These are phyloP conservation scores for Gambelia wislizenii DNA, from an alignment of 2,797 vertebrate genomes.

Conservation along the genomic window DNA sequence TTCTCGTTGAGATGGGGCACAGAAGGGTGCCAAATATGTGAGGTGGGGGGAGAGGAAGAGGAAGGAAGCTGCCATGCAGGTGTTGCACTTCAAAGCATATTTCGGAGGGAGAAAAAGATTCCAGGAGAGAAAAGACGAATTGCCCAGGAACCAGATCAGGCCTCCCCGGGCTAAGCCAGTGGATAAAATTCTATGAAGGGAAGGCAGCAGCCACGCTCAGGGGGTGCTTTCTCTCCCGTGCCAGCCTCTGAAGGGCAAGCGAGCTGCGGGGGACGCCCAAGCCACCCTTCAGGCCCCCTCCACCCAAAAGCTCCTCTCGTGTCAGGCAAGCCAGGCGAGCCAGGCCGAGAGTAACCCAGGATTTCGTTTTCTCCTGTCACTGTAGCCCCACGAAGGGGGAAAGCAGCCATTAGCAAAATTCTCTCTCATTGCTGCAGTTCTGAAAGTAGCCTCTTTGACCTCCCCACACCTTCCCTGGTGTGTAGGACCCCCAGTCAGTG, in stretches of 20 bases:
- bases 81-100: neutral
- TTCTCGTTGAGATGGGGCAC: too few species aligned
- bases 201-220: neutral
- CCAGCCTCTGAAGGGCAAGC: neutral
- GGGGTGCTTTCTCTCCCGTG: neutral
- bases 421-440: neutral
- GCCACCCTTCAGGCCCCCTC: neutral
- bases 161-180: neutral
- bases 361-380: too few species aligned
- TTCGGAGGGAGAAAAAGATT: neutral
- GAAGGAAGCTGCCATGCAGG: neutral
- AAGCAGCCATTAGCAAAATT: neutral
- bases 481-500: neutral
- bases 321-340: too few species aligned
- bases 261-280: neutral
- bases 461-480: neutral
- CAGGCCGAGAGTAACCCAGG: too few species aligned
- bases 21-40: neutral
- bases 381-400: rapidly evolving
- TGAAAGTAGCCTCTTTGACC: too few species aligned
- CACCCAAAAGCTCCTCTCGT: too few species aligned
- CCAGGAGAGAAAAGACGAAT: neutral
- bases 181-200: neutral
- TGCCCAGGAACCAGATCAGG: neutral
- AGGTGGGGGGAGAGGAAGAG: neutral